phyloP scores from a whole-genome alignment of 2,797 vertebrate species.

The Lacerta viridis region DNA sequence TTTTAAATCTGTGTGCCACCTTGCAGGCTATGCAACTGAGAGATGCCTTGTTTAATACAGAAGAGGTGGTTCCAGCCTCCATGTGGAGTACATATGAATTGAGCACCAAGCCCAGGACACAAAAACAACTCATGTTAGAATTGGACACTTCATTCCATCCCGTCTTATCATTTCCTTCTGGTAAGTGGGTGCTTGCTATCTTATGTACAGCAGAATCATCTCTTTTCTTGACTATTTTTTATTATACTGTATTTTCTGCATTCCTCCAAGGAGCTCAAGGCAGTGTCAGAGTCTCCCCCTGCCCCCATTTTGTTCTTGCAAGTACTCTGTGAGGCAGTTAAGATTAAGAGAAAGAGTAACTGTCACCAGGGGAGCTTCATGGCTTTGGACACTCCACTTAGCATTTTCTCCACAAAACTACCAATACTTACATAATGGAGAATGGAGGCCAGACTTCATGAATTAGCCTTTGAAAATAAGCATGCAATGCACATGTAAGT shows the following conservation, averaged over 20 bases:
- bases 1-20: conserved; percentile 48
- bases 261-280: too few relatives aligned
- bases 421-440: not conserved
- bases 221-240: not conserved
- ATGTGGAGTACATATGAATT: conserved; percentile 65
- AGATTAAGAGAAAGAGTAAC: too few relatives aligned
- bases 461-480: not conserved
- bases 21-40: conserved; percentile 79
- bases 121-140: conserved; percentile 74
- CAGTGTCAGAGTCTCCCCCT: too few relatives aligned
- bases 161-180: conserved; percentile 82
- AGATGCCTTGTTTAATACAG: conserved; percentile 74
- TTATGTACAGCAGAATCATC: not conserved
- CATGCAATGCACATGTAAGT: not conserved
- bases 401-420: not conserved
- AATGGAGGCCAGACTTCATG: not conserved
- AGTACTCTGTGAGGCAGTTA: too few relatives aligned
- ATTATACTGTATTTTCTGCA: too few relatives aligned
- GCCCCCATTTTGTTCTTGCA: too few relatives aligned
- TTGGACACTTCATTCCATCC: conserved; percentile 81
- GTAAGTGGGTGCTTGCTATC: conserved; percentile 72
- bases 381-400: not conserved
- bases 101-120: conserved; percentile 60
- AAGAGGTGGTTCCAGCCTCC: conserved; percentile 72
- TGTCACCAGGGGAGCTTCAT: too few relatives aligned